Percentiles rank a stretch among this genome's conserved stretches.
These are phyloP conservation scores for Sarcophaga bullata DNA, from an alignment of 1,140 invertebrate genomes.

Conservation along the genomic window DNA sequence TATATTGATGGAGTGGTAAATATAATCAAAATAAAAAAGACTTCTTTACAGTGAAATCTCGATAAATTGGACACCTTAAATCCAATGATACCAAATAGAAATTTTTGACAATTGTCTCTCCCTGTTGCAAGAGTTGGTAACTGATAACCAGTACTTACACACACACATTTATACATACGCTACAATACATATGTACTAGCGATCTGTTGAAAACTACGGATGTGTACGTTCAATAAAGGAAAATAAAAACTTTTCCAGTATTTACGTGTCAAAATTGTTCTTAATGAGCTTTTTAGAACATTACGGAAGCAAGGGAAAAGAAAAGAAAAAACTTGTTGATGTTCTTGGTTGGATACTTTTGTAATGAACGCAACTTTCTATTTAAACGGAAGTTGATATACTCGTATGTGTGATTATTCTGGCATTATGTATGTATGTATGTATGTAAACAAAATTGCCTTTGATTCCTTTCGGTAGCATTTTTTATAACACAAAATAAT, in stretches of 20 bases:
- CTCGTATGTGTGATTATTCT: background rate
- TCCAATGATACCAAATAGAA: no score
- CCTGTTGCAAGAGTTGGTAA: no score
- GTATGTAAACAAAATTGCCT: background rate
- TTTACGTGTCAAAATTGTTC: slow-evolving; percentile 33
- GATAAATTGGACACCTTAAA: no score
- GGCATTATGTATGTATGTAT: background rate
- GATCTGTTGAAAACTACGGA: background rate
- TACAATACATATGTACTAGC: background rate
- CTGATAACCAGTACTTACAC: background rate
- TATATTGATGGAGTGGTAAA: no score
- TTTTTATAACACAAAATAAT: no score
- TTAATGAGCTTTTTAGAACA: slow-evolving; percentile 25
- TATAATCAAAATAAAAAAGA: no score
- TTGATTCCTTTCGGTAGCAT: background rate
- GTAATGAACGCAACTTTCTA: background rate
- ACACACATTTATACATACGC: background rate
- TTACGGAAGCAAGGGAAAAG: background rate
- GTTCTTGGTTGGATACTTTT: background rate
- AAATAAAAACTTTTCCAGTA: slow-evolving; percentile 12
- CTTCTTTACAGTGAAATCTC: no score
- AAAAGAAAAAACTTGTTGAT: slow-evolving; percentile 24
- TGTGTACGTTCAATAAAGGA: background rate
- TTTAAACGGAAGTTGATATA: background rate
- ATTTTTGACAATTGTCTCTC: no score